A percentile compares a stretch with the other conserved stretches of the same genome.
Evolutionary conservation across 2,888 invertebrate species (phyloP).

Genomic region (Papilio demoleus): DNA sequence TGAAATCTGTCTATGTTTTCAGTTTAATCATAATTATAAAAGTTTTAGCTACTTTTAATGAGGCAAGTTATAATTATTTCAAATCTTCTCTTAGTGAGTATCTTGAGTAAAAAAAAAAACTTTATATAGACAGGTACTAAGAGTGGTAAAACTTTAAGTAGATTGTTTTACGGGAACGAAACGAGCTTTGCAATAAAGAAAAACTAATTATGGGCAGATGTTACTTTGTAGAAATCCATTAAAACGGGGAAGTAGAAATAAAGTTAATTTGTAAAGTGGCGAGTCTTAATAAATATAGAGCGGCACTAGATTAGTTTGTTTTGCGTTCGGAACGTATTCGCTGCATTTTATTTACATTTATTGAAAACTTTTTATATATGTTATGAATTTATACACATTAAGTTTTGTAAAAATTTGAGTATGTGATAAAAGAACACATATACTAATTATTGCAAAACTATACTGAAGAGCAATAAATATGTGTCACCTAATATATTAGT

Average conservation of each 20-base stretch:
- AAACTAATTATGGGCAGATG: constrained; percentile 26
- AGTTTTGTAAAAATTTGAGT: too few species aligned
- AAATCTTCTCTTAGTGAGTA: too few species aligned
- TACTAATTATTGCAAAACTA: too few species aligned
- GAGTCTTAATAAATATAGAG: constrained; percentile 1
- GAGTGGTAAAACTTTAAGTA: constrained; percentile 5
- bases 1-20: too few species aligned
- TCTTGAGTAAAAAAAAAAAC: not conserved
- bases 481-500: too few species aligned
- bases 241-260: constrained; percentile 18
- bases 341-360: not conserved
- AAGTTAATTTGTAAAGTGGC: constrained; percentile 25
- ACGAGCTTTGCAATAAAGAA: constrained; percentile 15
- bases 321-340: not conserved
- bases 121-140: not conserved
- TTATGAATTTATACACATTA: too few species aligned
- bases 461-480: too few species aligned
- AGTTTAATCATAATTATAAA: too few species aligned
- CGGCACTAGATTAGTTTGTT: not conserved
- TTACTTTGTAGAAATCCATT: constrained; percentile 29
- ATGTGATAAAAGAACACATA: too few species aligned
- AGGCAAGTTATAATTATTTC: too few species aligned
- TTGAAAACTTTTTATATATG: not conserved
- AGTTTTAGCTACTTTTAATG: too few species aligned
- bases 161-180: constrained; percentile 7